Evolutionary conservation across 2,797 vertebrate genomes (phyloP), one percentile per base, ranked within the genome.

Genomic region (Cyclopterus lumpus): DNA sequence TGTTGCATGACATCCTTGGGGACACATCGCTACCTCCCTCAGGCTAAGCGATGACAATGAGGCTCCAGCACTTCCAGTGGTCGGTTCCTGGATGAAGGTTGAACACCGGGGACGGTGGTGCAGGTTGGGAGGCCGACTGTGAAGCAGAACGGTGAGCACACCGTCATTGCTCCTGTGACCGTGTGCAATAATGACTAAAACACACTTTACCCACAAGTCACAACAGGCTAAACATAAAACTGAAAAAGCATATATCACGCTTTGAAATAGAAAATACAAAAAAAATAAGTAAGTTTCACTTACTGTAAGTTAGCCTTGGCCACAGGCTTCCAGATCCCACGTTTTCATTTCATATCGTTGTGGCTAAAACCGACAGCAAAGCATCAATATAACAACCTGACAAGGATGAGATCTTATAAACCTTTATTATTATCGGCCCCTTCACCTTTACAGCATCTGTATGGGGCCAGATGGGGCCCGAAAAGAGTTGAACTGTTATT

Each of bases 401-500:
- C 24, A 44, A 28, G 44, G 3, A 30, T n/a, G 30, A 11, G 3
- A 63, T 46, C 16, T 46, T 46, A 30, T 30, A 48, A n/a, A 16
- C 9, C 42, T 46, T n/a, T n/a, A n/a, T 46, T 11, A 63, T 34
- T 24, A 36, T 61, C 15, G 28, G 16, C 20, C 9, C 8, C 16
- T 63, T 20, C 6, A 10, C 22, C 44, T 63, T 28, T 34, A 34
- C 28, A 65, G 44, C 28, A n/a, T n/a, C n/a, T n/a, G n/a, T n/a
- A n/a, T n/a, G n/a, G n/a, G n/a, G 20, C n/a, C 46, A 51, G 22
- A 38, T 12, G 6, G 64, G 22, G 14, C 54, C 11, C 71, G 64
- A 58, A 40, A 34, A 77, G 22, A 71, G 48, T 8, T 67, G 34
- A 64, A 32, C 26, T n/a, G 26, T 64, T 64, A 69, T 76, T 69